Base-by-base conservation (phyloP, 2,797 vertebrate species). In the Gadopsis bispinosus region DNA sequence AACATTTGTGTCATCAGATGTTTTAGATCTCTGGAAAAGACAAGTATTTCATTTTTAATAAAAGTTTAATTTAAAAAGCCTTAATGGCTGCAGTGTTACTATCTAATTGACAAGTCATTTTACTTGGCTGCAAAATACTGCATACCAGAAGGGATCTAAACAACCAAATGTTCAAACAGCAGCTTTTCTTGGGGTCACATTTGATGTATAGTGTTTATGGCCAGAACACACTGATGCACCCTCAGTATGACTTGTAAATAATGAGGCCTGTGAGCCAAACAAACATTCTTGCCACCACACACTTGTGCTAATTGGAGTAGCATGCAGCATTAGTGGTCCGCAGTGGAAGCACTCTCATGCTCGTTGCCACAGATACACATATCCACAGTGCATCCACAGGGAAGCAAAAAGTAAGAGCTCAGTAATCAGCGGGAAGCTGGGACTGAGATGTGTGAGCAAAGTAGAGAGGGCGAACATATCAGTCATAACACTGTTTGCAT, bases 281-380 rank as follows among this genome's bases (percentile, higher is more conserved):
- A 16, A 51, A 73, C 26, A 16, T 59, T 60, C 39, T 77, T 37
- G 31, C 59, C 33, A 63, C 48, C 31, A 20, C 29, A n/a, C 51
- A 67, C 41, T 29, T 0, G 4, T 48, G 47, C 58, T 54, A 17
- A 68, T 5, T 50, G 48, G 77, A 79, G 64, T 14, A 65, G 45
- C 75, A 8, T 13, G 17, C 73, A 48, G 56, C 0, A 29, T 47
- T 63, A 31, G 77, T 47, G 4, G 48, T 58, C 59, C 7, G 13
- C 69, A 65, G 22, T 12, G 37, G 62, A 55, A 13, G 62, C 5
- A 0, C 64, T 56, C 71, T 70, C 31, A 6, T 47, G 47, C 60
- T 75, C 6, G 76, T 75, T 81, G 62, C 82, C 83, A 85, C 58
- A 74, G 80, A 81, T 56, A 81, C 69, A 77, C 50, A 75, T 6